Evolutionary conservation across 2,797 vertebrate genomes (phyloP), one percentile per base, ranked within the genome.

Genomic region (Eutrigla gurnardus): DNA sequence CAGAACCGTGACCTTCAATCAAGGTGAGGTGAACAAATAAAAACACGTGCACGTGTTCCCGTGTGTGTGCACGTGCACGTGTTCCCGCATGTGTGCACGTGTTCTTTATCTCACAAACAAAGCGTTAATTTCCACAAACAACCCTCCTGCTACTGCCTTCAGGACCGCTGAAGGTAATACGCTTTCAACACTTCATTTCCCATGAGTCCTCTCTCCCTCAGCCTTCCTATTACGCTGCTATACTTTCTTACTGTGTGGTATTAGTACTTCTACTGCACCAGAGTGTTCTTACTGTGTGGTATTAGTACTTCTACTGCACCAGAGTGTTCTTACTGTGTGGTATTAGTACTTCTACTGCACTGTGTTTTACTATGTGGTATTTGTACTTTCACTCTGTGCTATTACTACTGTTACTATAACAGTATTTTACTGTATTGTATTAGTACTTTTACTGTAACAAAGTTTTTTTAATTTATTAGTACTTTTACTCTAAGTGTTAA

Each of bases 1-100:
- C 66, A 72, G 52, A 75, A 46, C 55, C 49, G 37, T 40, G 63
- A 64, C 77, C 52, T 59, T 33, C 47, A 50, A 66, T 80, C 50
- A 66, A 82, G 73, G 33, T 47, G 1, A 3, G 1, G 14, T 2
- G 9, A 57, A 46, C 58, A 79, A 70, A 78, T 5, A 60, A 37
- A 58, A 75, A 71, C 43, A 57, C 7, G 1, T 4, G n/a, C 52
- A 67, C 46, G 1, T 17, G 4, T 15, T 7, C 7, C 46, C 53
- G 69, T 14, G 7, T 13, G 1, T 14, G 6, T 18, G 47, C 42
- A 61, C n/a, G n/a, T n/a, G n/a, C 18, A 9, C n/a, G 11, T 7
- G 37, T n/a, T n/a, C n/a, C n/a, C 46, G 46, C 50, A 46, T 0
- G 3, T 10, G 10, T 1, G 43, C 47, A 32, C 11, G 18, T 13